phyloP scores from a whole-genome alignment of 1,140 invertebrate species.

The Latrodectus geometricus region DNA sequence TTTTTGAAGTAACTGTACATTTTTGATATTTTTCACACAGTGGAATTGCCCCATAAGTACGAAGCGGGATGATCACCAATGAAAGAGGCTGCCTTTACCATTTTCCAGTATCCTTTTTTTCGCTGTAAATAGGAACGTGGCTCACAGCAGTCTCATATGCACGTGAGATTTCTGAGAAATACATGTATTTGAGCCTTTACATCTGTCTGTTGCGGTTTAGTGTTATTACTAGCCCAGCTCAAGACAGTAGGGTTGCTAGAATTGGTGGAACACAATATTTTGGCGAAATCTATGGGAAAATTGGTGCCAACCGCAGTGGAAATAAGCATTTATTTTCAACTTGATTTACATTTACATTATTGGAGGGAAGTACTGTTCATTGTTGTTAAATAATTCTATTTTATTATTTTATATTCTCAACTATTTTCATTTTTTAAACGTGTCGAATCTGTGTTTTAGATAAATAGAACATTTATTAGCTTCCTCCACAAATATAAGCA shows the following conservation, averaged over 20 bases:
- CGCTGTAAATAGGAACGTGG: neutral
- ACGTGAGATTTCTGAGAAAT: constrained; percentile 16
- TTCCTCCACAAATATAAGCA: no score
- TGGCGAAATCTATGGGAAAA: neutral
- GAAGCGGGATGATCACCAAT: neutral
- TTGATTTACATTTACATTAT: no score
- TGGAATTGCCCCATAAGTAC: neutral
- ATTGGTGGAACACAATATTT: no score
- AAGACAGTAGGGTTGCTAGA: constrained; percentile 11
- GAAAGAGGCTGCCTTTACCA: neutral
- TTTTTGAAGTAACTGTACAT: neutral
- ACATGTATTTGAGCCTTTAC: constrained; percentile 32
- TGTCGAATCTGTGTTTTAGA: no score
- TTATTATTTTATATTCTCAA: no score
- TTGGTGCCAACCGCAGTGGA: no score
- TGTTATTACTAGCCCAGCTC: constrained; percentile 37
- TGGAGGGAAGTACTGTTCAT: no score
- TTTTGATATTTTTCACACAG: neutral
- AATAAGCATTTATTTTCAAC: no score
- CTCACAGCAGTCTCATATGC: neutral
- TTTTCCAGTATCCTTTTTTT: neutral
- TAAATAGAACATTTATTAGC: no score
- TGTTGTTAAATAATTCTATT: no score
- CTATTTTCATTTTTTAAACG: no score
- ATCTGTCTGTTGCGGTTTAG: constrained; percentile 53